Base-by-base conservation (phyloP, 2,888 invertebrate genomes). In the Ptychoptera contaminata region DNA sequence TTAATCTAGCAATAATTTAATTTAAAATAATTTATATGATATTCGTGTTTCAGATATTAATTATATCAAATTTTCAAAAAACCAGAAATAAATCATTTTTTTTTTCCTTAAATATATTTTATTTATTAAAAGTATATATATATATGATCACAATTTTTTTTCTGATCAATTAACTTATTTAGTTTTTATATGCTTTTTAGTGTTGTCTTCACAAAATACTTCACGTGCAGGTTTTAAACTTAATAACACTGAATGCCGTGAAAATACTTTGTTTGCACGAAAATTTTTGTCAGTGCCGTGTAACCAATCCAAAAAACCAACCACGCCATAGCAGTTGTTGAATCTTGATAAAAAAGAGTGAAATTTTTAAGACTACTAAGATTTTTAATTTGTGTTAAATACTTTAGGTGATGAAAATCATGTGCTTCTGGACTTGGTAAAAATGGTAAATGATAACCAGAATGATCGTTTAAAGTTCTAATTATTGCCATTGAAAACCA, bases 181-280 rank as follows among this genome's bases (percentile, higher is more conserved):
- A 23, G 3, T 23, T 23, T 3, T 23, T 23, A 7, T 23, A 23
- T 23, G 23, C 23, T 23, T 23, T 23, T 23, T 23, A 7, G 23
- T 23, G n/a, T n/a, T n/a, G n/a, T n/a, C n/a, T n/a, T n/a, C n/a
- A n/a, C n/a, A n/a, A 55, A 74, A 77, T n/a, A 72, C 72, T 55
- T 79, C 78, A 50, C 79, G 67, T 3, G 77, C 73, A 35, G 80
- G 77, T 41, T 71, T 67, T 50, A 79, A 70, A 55, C 76, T 78
- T 46, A 79, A 60, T 73, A 79, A 76, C 74, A 78, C 77, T 37
- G 77, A 70, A 61, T 85, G 84, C 14, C 86, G 73, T 34, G 74
- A 63, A 57, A 78, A 84, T 23, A 77, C 76, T 51, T 76, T 73
- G 4, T 82, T 77, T 50, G 74, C 74, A 14, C 84, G 72, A 62